Evolutionary conservation across 2,797 vertebrate genomes (phyloP).

Genomic region (Hemitrygon akajei): DNA sequence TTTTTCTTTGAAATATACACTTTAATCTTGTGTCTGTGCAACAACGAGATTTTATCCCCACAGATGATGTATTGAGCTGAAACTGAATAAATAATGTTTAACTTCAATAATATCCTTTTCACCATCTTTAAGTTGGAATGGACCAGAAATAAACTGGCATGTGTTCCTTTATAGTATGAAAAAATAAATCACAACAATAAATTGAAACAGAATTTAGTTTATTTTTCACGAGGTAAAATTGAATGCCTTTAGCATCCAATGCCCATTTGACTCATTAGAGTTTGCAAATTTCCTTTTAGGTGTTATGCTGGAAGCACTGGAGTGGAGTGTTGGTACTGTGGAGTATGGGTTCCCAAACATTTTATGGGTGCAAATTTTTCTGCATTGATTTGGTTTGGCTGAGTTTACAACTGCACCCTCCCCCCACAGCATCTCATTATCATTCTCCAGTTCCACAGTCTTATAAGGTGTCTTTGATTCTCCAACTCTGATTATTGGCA

Average conservation of each 20-base stretch:
- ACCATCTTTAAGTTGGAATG: constrained; percentile 28
- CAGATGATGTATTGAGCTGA: background rate
- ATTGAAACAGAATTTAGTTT: background rate
- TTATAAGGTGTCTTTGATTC: background rate
- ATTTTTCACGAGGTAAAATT: background rate
- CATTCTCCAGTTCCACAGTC: background rate
- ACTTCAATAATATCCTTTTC: background rate
- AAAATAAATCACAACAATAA: background rate
- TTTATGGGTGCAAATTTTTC: background rate
- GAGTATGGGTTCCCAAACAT: background rate
- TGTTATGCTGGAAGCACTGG: background rate
- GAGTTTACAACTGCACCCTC: too few species aligned
- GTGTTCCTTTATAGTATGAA: constrained; percentile 18
- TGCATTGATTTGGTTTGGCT: background rate
- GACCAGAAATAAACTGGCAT: background rate
- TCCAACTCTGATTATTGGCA: background rate
- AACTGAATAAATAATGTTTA: constrained; percentile 25
- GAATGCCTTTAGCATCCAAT: background rate
- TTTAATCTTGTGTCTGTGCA: background rate
- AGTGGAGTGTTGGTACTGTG: background rate
- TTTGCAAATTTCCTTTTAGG: background rate
- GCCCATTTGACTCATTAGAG: background rate
- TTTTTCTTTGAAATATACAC: background rate
- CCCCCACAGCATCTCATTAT: too few species aligned
- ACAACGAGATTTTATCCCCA: background rate